These are phyloP conservation scores for Liposcelis brunnea DNA, from an alignment of 2,888 invertebrate genomes.

Conservation along the genomic window DNA sequence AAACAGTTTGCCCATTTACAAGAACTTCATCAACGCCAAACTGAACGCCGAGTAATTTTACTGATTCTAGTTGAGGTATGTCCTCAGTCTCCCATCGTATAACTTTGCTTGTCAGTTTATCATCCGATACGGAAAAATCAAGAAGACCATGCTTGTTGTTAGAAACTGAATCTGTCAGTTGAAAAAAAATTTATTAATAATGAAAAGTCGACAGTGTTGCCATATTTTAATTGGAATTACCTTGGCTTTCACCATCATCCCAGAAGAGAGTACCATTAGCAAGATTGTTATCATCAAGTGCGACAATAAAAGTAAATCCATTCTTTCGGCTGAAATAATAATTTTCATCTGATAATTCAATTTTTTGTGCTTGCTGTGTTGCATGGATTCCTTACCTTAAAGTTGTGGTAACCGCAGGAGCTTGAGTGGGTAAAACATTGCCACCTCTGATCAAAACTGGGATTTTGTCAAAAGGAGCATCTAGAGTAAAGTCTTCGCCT, in stretches of 20 bases:
- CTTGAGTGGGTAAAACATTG: slow-evolving; percentile 14
- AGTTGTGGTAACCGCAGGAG: slow-evolving; percentile 27
- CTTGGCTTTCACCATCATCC: slow-evolving; percentile 64
- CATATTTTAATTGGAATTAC: slow-evolving; percentile 27
- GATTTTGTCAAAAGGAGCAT: slow-evolving; percentile 26
- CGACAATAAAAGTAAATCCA: not conserved
- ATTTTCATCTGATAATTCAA: not conserved
- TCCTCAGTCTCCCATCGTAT: not conserved
- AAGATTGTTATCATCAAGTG: not conserved
- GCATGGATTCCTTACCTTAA: slow-evolving; percentile 16
- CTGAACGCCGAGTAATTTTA: no score
- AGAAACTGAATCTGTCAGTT: no score
- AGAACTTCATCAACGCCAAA: no score
- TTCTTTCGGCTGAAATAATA: not conserved
- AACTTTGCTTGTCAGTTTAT: not conserved
- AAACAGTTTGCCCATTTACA: no score
- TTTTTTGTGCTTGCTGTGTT: not conserved
- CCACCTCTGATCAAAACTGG: slow-evolving; percentile 18
- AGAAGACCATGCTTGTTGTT: no score
- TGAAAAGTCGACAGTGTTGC: no score
- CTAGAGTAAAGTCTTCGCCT: slow-evolving; percentile 18
- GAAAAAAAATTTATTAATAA: no score
- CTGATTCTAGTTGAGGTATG: no score
- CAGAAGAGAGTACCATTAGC: slow-evolving; percentile 48
- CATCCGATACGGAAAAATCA: not conserved